Conservation (phyloP, 2,113 vertebrate species). For the Chloropsis hardwickii region DNA sequence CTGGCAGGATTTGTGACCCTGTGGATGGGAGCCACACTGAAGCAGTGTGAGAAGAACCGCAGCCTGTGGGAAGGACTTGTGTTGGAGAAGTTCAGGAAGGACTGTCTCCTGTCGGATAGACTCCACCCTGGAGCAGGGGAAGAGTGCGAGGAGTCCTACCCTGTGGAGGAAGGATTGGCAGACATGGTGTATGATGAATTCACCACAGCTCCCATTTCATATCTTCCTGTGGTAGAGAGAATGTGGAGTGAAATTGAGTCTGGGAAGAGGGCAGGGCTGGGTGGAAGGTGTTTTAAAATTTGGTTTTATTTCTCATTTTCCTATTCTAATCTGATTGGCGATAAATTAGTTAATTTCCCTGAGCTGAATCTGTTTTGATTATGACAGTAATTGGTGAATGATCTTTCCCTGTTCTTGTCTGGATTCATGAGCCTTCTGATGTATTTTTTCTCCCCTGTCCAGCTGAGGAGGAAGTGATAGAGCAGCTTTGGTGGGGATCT, state of each 20-base stretch:
- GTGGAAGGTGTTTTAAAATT: neutral
- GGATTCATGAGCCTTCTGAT: rapidly evolving
- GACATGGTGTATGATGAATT: neutral
- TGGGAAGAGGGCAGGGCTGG: neutral
- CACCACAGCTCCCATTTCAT: neutral
- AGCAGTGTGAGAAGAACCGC: neutral
- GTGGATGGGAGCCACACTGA: neutral
- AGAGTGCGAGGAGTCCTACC: neutral
- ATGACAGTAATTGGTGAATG: neutral
- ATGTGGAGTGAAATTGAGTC: neutral
- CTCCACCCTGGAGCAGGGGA: neutral
- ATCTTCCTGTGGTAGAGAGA: neutral
- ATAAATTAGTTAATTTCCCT: neutral
- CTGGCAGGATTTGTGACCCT: neutral
- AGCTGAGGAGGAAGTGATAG: neutral
- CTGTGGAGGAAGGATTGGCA: neutral
- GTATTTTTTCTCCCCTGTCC: neutral
- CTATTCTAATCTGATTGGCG: neutral
- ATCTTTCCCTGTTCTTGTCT: neutral
- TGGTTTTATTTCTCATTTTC: neutral
- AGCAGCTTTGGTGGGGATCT: neutral
- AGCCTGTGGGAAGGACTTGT: neutral
- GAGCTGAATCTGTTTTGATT: neutral
- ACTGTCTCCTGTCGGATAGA: neutral
- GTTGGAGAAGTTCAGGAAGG: neutral